Evolutionary conservation across 2,888 invertebrate species (phyloP).

Genomic region (Eupithecia insigniata): DNA sequence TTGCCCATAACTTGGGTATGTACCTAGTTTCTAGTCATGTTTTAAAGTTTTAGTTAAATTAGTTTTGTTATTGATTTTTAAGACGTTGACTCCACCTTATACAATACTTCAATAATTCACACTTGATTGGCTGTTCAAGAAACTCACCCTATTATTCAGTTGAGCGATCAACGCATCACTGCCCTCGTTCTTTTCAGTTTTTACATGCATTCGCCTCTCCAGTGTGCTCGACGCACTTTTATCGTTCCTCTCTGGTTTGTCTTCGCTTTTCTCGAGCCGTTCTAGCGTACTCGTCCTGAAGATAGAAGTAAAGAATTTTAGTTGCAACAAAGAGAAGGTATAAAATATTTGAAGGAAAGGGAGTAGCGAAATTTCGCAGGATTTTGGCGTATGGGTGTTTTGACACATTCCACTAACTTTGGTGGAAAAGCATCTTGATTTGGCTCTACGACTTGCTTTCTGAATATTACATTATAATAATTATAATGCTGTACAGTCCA

Average conservation of each 20-base stretch:
- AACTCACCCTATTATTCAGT: constrained; percentile 78
- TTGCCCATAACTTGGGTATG: too few relatives aligned
- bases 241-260: constrained; percentile 54
- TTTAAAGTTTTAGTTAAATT: too few relatives aligned
- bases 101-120: not conserved
- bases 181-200: constrained; percentile 60
- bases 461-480: too few relatives aligned
- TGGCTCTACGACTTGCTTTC: not conserved
- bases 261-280: constrained; percentile 55
- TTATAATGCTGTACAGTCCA: too few relatives aligned
- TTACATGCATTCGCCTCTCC: constrained; percentile 62
- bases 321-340: not conserved
- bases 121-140: not conserved
- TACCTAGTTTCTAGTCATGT: too few relatives aligned
- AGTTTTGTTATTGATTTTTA: too few relatives aligned
- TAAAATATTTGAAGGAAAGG: not conserved
- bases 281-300: constrained; percentile 25
- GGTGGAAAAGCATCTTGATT: not conserved
- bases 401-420: not conserved
- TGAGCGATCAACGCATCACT: constrained; percentile 73
- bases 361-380: not conserved
- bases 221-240: constrained; percentile 56
- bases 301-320: not conserved
- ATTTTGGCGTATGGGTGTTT: not conserved
- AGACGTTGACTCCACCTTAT: too few relatives aligned